Evolutionary conservation across 2,888 invertebrate genomes (phyloP), one percentile per base, ranked within the genome.

Genomic region (Oscheius sp.): DNA sequence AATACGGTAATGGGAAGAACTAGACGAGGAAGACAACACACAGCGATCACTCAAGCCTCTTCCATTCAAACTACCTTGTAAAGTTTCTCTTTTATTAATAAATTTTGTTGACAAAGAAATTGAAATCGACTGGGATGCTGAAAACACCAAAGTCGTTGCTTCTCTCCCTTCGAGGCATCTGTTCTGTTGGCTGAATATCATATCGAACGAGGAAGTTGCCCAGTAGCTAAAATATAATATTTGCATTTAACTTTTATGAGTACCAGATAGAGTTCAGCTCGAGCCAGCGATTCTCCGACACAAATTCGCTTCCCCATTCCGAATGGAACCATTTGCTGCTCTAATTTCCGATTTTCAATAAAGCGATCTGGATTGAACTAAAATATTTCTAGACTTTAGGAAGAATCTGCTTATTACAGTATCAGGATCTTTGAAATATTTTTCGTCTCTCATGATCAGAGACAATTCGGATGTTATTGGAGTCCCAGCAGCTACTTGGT

Each of bases 381-480:
- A 25, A 52, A 52, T 8, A 5, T 25, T 25, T 23, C 3, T 3
- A 50, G 15, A 12, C 6, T 50, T 5, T 5, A 5, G 23, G 4
- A 20, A 20, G 23, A 50, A 50, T 23, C 5, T 20, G 3, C 6
- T n/a, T 8, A 46, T 46, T 50, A 50, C 65, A 37, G 50, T 25
- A 4, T 29, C 17, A 1, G 57, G 52, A 27, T 69, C 53, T 20
- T 72, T 61, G 67, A 75, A 78, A 2, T 67, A 10, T 3, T 57
- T 27, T 33, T 74, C 76, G 48, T 78, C 70, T 1, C 68, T 69
- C 23, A 74, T 67, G n/a, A 78, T 45, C 58, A 75, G 20, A 4
- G 65, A 25, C 15, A 78, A 1, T 31, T 78, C 71, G 12, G 76
- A 65, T 0, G 70, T 72, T 17, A 75, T 46, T 4, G 66, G 61